Conservation (phyloP, 2,113 vertebrate species). For the Puffinus mauretanicus region DNA sequence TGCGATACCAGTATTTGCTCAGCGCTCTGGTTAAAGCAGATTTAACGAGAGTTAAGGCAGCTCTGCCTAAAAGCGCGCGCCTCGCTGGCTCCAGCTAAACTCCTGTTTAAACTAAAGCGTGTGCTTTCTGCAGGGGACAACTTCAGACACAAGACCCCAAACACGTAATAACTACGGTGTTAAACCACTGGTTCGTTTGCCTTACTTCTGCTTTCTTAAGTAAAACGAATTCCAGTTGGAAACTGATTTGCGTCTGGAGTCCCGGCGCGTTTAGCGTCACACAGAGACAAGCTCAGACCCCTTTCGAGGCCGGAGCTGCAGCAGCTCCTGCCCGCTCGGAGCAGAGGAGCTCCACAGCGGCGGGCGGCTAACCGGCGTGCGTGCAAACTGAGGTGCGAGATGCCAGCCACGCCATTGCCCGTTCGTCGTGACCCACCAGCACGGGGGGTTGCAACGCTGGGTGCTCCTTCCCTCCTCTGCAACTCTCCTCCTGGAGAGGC, state of each 20-base stretch:
- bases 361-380: rapidly evolving
- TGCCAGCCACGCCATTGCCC: rapidly evolving
- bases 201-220: neutral
- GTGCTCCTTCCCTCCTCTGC: neutral
- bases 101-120: neutral
- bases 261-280: neutral
- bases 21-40: neutral
- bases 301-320: no score
- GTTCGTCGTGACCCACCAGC: neutral
- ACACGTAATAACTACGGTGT: no score
- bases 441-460: neutral
- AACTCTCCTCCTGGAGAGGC: neutral
- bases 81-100: neutral
- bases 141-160: neutral
- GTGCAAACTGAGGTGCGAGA: neutral
- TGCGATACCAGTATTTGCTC: neutral
- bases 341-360: neutral
- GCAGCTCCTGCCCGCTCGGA: neutral
- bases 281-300: neutral
- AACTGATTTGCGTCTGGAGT: neutral
- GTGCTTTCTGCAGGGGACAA: neutral
- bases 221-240: neutral
- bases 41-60: neutral
- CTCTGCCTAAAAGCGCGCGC: neutral
- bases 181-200: neutral